These are phyloP conservation scores for Zygaena filipendulae DNA, from an alignment of 2,888 invertebrate genomes.

Conservation along the genomic window DNA sequence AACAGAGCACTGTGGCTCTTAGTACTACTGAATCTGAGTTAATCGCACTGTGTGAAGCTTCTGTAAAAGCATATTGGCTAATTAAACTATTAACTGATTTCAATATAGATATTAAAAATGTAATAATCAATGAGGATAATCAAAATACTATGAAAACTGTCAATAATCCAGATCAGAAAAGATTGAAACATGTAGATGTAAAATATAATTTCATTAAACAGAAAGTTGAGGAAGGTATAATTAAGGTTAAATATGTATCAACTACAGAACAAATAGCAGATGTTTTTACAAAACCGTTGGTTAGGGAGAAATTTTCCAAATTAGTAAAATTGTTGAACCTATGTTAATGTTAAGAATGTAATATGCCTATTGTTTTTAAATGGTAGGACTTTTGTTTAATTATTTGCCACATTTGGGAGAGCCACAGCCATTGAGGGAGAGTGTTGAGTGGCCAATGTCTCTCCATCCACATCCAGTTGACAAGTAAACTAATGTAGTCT, in stretches of 20 bases:
- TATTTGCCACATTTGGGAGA: too few species aligned
- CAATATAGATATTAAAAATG: neutral
- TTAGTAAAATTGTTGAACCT: neutral
- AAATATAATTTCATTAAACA: slow-evolving; percentile 9
- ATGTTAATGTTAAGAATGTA: too few species aligned
- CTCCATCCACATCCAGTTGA: too few species aligned
- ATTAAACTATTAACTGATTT: slow-evolving; percentile 5
- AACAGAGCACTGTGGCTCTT: slow-evolving; percentile 11
- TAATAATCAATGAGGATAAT: slow-evolving; percentile 1
- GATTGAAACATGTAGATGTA: slow-evolving; percentile 5
- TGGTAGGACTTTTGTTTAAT: too few species aligned
- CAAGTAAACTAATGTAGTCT: too few species aligned
- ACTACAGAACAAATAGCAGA: neutral
- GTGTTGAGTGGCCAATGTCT: too few species aligned
- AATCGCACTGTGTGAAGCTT: slow-evolving; percentile 1
- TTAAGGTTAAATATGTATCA: slow-evolving; percentile 1
- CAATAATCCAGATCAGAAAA: slow-evolving; percentile 2
- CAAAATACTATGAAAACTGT: slow-evolving; percentile 2
- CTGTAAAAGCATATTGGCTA: slow-evolving; percentile 6
- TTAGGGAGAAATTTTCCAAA: neutral
- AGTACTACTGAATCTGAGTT: slow-evolving; percentile 6
- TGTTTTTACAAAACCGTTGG: neutral
- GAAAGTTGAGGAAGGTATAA: neutral
- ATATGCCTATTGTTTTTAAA: too few species aligned
- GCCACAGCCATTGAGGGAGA: too few species aligned